Percentiles rank a stretch among this genome's conserved stretches.
phyloP scores from a whole-genome alignment of 2,113 vertebrate genomes.

The Phalacrocorax brasilianus region DNA sequence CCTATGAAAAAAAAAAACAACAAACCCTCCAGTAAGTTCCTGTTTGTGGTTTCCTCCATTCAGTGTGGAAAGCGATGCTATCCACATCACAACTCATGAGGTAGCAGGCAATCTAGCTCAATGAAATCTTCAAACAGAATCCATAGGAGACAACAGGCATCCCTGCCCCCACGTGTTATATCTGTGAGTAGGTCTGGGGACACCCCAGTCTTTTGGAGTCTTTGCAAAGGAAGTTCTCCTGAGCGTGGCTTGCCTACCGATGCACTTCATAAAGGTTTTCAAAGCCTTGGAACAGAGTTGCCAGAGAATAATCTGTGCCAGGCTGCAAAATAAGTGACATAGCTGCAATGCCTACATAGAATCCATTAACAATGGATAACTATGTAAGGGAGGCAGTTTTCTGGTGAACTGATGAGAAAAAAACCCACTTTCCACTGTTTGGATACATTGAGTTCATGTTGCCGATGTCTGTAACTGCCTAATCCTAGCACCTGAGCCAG shows the following conservation, averaged over 20 bases:
- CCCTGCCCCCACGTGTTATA: neutral
- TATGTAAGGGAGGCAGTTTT: neutral
- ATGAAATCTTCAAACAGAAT: neutral
- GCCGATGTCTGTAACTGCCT: neutral
- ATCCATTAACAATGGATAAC: neutral
- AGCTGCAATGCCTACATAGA: neutral
- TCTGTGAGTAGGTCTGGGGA: neutral
- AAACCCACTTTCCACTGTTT: neutral
- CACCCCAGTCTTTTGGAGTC: neutral
- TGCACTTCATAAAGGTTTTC: neutral
- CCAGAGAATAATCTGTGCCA: neutral
- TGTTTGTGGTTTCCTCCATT: neutral
- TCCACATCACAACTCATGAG: neutral
- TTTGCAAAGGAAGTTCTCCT: neutral
- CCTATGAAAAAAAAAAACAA: neutral
- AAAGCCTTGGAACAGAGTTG: neutral
- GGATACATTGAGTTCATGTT: neutral
- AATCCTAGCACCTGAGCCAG: neutral
- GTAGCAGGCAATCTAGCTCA: neutral
- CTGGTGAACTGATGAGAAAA: neutral
- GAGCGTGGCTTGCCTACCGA: neutral
- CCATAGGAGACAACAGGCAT: rapidly evolving
- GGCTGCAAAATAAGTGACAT: neutral
- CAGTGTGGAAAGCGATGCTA: neutral
- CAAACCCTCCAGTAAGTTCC: neutral